A percentile compares a stretch with the other conserved stretches of the same genome.
Evolutionary conservation across 2,888 invertebrate species (phyloP).

Genomic region (Anodontia alba): DNA sequence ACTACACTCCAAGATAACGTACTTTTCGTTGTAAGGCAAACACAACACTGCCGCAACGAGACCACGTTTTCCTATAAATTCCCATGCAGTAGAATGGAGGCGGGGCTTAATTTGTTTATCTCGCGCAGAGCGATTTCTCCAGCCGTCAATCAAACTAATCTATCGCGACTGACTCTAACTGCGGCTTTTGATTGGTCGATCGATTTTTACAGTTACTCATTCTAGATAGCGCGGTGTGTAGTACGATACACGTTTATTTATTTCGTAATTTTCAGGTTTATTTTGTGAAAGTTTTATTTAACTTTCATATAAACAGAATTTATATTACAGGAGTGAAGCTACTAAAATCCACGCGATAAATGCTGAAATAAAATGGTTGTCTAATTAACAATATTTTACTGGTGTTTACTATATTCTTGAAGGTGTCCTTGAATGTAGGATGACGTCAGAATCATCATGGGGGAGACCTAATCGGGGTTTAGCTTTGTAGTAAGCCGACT

Average conservation of each 20-base stretch:
- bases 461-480: neutral
- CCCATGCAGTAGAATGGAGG: conserved; percentile 38
- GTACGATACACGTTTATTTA: conserved; percentile 23
- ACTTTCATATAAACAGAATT: neutral
- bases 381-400: too few species aligned
- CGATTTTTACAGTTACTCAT: conserved; percentile 38
- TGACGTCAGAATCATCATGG: conserved; percentile 6
- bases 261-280: conserved; percentile 5
- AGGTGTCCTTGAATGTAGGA: neutral
- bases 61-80: conserved; percentile 24
- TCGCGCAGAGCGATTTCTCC: conserved; percentile 18
- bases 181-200: conserved; percentile 54
- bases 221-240: conserved; percentile 4
- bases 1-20: neutral
- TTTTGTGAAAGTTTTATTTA: neutral
- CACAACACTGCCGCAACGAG: conserved; percentile 17
- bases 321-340: too few species aligned
- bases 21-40: conserved; percentile 16
- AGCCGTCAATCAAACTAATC: conserved; percentile 48
- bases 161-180: conserved; percentile 6
- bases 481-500: conserved; percentile 1
- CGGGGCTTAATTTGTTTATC: conserved; percentile 61
- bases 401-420: too few species aligned
- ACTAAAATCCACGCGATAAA: too few species aligned
- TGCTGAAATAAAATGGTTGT: too few species aligned